Evolutionary conservation across 2,888 invertebrate genomes (phyloP), one percentile per base, ranked within the genome.

Genomic region (Heteropelma amictum): DNA sequence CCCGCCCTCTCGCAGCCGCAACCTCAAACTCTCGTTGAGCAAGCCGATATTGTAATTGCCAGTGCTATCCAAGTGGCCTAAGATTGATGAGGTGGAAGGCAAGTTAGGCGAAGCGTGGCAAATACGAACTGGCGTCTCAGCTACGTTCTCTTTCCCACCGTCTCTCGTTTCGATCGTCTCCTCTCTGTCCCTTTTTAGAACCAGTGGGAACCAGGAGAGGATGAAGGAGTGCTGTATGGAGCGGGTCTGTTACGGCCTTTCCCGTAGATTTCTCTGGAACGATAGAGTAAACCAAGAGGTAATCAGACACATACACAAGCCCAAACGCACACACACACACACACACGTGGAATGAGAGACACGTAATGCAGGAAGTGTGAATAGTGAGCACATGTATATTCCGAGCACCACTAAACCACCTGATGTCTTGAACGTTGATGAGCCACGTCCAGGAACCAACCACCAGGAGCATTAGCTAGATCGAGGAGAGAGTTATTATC

Each of bases 41-140:
- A 85, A 86, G 85, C 86, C 87, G 87, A 87, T 88, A 87, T 87
- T 88, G 87, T 87, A 88, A 88, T 87, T 88, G 86, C 84, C 83
- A 85, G 83, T 83, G 85, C 84, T 83, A 85, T 80, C 85, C 84
- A 84, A 86, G 86, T 85, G 83, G 85, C 83, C 85, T 83, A 86
- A 87, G 87, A 87, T 87, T 87, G 87, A 87, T 87, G 87, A 87
- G 85, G 85, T 83, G 86, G 84, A 86, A 86, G 85, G 80, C 78
- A 82, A 85, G 84, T 85, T 85, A 83, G 80, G 83, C 83, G 82
- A 78, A 82, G 84, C 83, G 81, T 82, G 80, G 81, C 81, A 85
- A 86, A 85, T 85, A 82, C 80, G 81, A 84, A 79, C 78, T 79
- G 77, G 78, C 80, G 81, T 80, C 65, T 63, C 64, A 45, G 53